These are phyloP conservation scores for Cyaniris semiargus DNA, from an alignment of 2,888 invertebrate genomes.

Conservation along the genomic window DNA sequence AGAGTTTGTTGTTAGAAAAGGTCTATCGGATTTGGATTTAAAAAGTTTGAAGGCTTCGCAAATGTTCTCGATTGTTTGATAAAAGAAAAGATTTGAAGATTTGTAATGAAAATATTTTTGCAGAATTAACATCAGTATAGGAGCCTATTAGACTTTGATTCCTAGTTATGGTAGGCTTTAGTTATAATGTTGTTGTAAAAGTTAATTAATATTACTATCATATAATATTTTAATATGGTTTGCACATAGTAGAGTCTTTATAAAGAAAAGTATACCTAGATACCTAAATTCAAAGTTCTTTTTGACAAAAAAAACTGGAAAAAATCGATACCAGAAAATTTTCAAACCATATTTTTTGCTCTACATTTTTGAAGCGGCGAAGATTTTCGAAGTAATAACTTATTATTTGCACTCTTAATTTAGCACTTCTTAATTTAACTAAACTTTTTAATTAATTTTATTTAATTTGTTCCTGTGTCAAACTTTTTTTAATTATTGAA, in stretches of 20 bases:
- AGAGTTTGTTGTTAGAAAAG: not conserved
- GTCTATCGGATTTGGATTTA: not conserved
- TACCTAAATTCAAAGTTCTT: too few relatives aligned
- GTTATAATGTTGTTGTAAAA: not conserved
- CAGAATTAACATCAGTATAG: not conserved
- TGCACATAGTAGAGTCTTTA: too few relatives aligned
- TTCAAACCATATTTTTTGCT: not conserved
- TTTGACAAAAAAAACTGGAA: too few relatives aligned
- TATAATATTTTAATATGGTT: too few relatives aligned
- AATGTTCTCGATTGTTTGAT: not conserved
- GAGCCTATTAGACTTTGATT: not conserved
- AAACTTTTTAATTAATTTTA: too few relatives aligned
- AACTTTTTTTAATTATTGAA: not conserved
- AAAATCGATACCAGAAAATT: too few relatives aligned
- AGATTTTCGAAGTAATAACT: too few relatives aligned
- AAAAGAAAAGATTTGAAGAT: not conserved
- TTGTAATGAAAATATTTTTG: not conserved
- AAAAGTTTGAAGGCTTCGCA: slow-evolving; percentile 4
- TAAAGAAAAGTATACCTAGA: too few relatives aligned
- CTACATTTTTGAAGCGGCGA: not conserved
- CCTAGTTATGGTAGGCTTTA: not conserved
- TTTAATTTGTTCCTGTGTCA: not conserved
- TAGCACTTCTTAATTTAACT: too few relatives aligned
- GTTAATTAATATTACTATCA: too few relatives aligned
- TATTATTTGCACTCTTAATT: too few relatives aligned